A percentile compares a stretch with the other conserved stretches of the same genome.
Evolutionary conservation across 1,140 invertebrate genomes (phyloP).

Genomic region (Limonius californicus): DNA sequence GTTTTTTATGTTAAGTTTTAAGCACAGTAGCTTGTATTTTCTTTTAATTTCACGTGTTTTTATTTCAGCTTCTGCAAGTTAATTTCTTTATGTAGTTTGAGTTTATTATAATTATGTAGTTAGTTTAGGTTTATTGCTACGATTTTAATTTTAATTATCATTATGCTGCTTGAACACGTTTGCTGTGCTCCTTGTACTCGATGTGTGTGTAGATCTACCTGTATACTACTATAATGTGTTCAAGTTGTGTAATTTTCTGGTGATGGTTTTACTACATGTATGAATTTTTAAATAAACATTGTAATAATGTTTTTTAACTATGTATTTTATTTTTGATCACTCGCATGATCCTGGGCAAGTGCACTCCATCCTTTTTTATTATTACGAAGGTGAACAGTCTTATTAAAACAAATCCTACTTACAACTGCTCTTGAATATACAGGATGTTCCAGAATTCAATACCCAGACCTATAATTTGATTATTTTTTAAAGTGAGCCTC

Average conservation of each 20-base stretch:
- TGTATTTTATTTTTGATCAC: conserved; percentile 41
- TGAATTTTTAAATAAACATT: conserved; percentile 44
- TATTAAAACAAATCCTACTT: background rate
- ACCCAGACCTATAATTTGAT: no score
- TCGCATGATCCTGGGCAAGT: background rate
- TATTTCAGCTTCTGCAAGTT: conserved; percentile 28
- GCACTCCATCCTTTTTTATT: conserved; percentile 8
- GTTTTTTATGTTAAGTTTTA: conserved; percentile 36
- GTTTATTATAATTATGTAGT: conserved; percentile 16
- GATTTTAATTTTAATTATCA: conserved; percentile 17
- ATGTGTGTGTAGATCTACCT: conserved; percentile 1
- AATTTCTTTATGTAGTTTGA: conserved; percentile 22
- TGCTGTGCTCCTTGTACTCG: background rate
- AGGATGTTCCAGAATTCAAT: no score
- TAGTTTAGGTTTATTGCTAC: conserved; percentile 21
- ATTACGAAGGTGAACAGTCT: background rate
- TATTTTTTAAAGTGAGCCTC: no score
- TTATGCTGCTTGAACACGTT: conserved; percentile 15
- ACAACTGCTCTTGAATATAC: no score
- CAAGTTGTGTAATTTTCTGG: conserved; percentile 32
- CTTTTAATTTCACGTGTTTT: conserved; percentile 18
- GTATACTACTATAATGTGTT: conserved; percentile 22
- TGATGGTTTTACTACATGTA: conserved; percentile 43
- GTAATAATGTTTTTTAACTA: conserved; percentile 41
- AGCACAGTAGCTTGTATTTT: conserved; percentile 39